phyloP scores from a whole-genome alignment of 1,140 invertebrate species.

The Cheumatopsyche charites region DNA sequence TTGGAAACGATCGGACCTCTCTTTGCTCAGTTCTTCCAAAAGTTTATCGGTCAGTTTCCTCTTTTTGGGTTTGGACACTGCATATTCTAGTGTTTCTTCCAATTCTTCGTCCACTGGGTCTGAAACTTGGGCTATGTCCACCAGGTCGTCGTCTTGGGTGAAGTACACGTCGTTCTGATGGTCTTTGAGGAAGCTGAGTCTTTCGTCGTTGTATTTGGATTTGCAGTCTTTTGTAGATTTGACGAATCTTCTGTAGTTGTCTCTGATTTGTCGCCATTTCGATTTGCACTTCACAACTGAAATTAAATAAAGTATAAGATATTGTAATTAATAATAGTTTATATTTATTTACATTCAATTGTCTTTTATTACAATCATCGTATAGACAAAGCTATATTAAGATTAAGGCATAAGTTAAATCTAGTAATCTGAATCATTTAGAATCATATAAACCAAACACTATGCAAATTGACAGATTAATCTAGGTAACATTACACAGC shows the following conservation, averaged over 20 bases:
- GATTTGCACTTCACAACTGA: neutral
- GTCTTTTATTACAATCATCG: no score
- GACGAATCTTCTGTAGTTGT: neutral
- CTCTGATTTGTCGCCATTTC: neutral
- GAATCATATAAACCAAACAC: no score
- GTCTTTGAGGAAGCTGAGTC: neutral
- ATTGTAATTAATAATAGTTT: no score
- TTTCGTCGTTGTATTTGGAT: slow-evolving; percentile 2
- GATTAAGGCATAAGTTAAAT: no score
- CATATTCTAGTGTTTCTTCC: neutral
- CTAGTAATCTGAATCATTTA: no score
- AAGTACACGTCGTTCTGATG: neutral
- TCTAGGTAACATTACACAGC: no score
- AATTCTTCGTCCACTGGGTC: neutral
- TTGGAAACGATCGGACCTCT: neutral
- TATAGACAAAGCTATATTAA: no score
- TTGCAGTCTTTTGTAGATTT: neutral
- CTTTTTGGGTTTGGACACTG: neutral
- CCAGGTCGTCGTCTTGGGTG: neutral
- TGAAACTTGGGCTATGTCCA: neutral
- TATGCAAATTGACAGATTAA: no score
- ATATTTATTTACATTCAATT: no score
- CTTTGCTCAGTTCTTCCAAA: neutral
- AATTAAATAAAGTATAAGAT: neutral
- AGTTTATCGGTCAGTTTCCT: neutral